Base-by-base conservation (phyloP, 2,888 invertebrate species). In the Leptinotarsa haldemani region DNA sequence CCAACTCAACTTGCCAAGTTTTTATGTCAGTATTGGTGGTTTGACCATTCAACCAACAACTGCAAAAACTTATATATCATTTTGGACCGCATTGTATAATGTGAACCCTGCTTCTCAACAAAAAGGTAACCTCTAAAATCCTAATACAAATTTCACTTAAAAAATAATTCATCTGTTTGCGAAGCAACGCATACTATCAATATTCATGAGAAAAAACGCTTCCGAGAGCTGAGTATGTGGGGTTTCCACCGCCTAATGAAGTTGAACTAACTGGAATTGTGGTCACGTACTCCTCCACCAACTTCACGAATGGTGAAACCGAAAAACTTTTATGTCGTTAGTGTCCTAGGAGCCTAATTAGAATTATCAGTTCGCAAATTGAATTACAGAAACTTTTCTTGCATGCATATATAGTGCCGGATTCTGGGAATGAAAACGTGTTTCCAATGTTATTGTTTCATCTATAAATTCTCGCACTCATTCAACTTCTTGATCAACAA, bases 281-380 rank as follows among this genome's bases (percentile, higher is more conserved):
- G 70, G 70, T 70, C 74, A 74, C 74, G 74, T 74, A 74, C 67
- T 74, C 64, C 67, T 74, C 67, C 52, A 30, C 40, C 46, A 66
- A 74, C 74, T 74, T 53, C 67, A 63, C 64, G 70, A 64, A 50
- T 70, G 70, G 64, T 64, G 64, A 66, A 66, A 58, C 63, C 63
- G 63, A 56, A 40, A 70, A 73, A 70, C 64, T 68, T 74, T 70
- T 22, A 22, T 56, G 68, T 58, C 68, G 47, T 68, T 68, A 56
- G 58, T 56, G 70, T 68, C 52, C 64, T 61, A 64, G 63, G 58
- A 67, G 63, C 52, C 52, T 71, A 65, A 71, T 71, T 61, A 68
- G 67, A 52, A 71, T 67, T 66, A 71, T 71, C 67, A 71, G 66
- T 67, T 40, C 18, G 61, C 52, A 71, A 71, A 71, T 71, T 71